Conservation (phyloP, 2,113 vertebrate species). For the Tichodroma muraria region DNA sequence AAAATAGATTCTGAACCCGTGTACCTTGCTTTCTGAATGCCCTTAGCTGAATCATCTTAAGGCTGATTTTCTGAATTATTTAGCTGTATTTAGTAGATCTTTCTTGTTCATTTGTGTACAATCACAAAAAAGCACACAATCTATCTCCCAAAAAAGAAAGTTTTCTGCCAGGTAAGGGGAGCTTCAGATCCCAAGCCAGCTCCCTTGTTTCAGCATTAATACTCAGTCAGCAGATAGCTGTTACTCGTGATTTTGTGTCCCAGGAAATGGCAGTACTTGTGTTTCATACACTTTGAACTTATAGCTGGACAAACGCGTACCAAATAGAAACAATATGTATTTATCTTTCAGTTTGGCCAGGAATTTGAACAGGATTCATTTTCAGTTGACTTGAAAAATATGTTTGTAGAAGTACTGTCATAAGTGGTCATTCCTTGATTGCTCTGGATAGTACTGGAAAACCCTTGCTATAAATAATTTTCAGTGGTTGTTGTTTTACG, state of each 20-base stretch:
- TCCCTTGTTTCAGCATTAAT: neutral
- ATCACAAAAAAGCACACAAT: neutral
- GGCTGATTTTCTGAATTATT: neutral
- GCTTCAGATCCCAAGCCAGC: neutral
- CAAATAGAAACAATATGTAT: neutral
- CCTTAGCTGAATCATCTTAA: neutral
- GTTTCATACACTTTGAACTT: neutral
- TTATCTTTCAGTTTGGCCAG: neutral
- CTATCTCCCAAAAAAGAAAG: neutral
- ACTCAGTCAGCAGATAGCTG: neutral
- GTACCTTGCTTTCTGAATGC: neutral
- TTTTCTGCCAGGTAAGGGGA: neutral
- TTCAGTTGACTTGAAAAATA: neutral
- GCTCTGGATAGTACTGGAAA: neutral
- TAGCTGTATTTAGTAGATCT: neutral
- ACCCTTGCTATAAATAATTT: neutral
- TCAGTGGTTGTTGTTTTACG: neutral
- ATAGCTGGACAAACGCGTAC: neutral
- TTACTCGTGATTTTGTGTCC: neutral
- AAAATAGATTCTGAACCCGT: neutral
- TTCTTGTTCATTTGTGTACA: neutral
- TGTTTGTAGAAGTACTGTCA: neutral
- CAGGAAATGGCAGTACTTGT: neutral
- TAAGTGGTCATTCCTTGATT: neutral
- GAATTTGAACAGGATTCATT: neutral